Conservation (phyloP, 23 tunicate genomes). For the Ascidia mentula region DNA sequence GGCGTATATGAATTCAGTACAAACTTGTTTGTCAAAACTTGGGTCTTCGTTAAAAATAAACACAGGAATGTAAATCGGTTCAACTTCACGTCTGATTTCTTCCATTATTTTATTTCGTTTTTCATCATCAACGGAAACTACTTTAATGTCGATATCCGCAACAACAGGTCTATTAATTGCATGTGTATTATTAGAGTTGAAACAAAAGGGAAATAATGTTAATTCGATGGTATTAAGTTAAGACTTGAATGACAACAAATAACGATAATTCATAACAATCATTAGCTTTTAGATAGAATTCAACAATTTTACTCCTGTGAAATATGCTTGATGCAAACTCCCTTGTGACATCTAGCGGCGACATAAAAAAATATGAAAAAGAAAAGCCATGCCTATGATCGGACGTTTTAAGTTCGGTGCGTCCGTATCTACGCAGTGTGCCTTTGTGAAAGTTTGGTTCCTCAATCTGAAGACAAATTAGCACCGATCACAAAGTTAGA, state of each 20-base stretch:
- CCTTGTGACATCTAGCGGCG: too few relatives aligned
- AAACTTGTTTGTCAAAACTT: conserved; percentile 17
- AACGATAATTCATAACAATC: too few relatives aligned
- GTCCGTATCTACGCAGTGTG: conserved; percentile 34
- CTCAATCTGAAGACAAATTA: not conserved
- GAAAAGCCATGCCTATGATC: conserved; percentile 67
- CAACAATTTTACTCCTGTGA: too few relatives aligned
- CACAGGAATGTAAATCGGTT: conserved; percentile 48
- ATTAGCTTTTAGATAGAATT: too few relatives aligned
- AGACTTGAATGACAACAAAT: too few relatives aligned
- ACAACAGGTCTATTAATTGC: conserved; percentile 58
- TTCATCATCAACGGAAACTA: conserved; percentile 28
- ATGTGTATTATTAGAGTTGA: too few relatives aligned
- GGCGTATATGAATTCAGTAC: conserved; percentile 16
- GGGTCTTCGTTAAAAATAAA: conserved; percentile 49
- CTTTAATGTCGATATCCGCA: conserved; percentile 59
- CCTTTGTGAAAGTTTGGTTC: conserved; percentile 20
- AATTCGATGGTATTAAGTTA: too few relatives aligned
- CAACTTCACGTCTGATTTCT: conserved; percentile 21
- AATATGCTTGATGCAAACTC: too few relatives aligned
- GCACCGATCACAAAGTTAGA: too few relatives aligned
- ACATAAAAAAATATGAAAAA: not conserved
- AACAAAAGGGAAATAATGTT: too few relatives aligned
- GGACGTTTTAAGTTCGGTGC: conserved; percentile 82
- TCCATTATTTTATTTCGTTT: conserved; percentile 16